Base-by-base conservation (phyloP, 2,797 vertebrate genomes). In the Oryzias dopingdopingensis region DNA sequence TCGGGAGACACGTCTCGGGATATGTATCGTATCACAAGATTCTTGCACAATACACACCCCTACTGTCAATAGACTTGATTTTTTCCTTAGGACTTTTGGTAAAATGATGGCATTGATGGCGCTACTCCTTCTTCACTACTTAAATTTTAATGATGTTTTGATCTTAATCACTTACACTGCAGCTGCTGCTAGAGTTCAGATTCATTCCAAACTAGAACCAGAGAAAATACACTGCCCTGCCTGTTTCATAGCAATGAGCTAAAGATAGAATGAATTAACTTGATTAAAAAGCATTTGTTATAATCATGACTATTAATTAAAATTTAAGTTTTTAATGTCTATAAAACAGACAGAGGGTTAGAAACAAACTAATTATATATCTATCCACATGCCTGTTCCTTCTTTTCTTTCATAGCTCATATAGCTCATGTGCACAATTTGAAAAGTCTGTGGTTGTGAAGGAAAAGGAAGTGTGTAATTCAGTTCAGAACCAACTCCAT, bases 181-280 rank as follows among this genome's bases (percentile, higher is more conserved):
- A 89, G 86, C 82, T 90, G 85, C 71, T 90, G 85, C 71, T 26
- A 67, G 56, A 61, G 77, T 72, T 81, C 65, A 59, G 59, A 83
- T 76, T 72, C 74, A 76, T 79, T 79, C 57, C 71, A 68, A 49
- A 55, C 66, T 13, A 45, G 55, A 74, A 79, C 79, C 82, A 78
- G 84, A 81, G 70, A 81, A 85, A 81, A 85, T 67, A 79, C 61
- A 20, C n/a, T 12, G 57, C 65, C 17, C 73, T 52, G 70, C 58
- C 75, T 59, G 26, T 58, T 74, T 79, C 80, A 86, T 68, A 89
- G 89, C 90, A 37, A 89, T 74, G 23, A 66, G 71, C 86, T 91
- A 91, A 91, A 91, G 80, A 92, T 91, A 92, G 90, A 85, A 83
- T 80, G 80, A 58, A 72, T 45, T 63, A 66, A 71, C 70, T 82